Evolutionary conservation across 2,113 vertebrate genomes (phyloP).

Genomic region (Stictonetta naevosa): DNA sequence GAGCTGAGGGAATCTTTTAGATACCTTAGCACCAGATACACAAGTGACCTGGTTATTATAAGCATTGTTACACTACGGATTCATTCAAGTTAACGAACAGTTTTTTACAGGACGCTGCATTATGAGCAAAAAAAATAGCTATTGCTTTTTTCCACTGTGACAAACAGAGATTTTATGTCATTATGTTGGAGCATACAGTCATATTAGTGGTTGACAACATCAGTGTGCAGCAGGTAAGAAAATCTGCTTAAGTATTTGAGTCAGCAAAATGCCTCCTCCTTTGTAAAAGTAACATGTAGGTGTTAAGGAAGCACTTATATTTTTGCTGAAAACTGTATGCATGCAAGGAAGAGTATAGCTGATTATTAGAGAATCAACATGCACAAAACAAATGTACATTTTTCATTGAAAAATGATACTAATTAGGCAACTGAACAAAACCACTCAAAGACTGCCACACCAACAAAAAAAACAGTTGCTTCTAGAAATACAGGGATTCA

Average conservation of each 20-base stretch:
- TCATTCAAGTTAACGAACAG: neutral
- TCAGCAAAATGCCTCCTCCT: neutral
- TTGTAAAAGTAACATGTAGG: neutral
- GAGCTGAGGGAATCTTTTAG: neutral
- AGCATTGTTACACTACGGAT: neutral
- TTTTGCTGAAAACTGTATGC: slow-evolving; percentile 10
- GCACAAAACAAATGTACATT: neutral
- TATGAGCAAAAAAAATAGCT: neutral
- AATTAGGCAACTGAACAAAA: neutral
- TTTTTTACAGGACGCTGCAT: neutral
- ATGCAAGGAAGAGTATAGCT: neutral
- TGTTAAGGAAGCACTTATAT: neutral
- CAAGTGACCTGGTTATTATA: neutral
- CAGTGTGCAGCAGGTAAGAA: neutral
- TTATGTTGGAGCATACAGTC: neutral
- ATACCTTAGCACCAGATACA: neutral
- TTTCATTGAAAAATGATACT: neutral
- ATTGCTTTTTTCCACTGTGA: neutral
- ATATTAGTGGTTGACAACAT: slow-evolving; percentile 47
- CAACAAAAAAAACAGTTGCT: neutral
- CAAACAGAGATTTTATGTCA: neutral
- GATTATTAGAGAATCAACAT: neutral
- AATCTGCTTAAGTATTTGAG: neutral
- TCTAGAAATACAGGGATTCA: neutral
- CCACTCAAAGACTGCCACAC: neutral